Evolutionary conservation across 2,113 vertebrate species (phyloP).

Genomic region (Tragelaphus imberbis): DNA sequence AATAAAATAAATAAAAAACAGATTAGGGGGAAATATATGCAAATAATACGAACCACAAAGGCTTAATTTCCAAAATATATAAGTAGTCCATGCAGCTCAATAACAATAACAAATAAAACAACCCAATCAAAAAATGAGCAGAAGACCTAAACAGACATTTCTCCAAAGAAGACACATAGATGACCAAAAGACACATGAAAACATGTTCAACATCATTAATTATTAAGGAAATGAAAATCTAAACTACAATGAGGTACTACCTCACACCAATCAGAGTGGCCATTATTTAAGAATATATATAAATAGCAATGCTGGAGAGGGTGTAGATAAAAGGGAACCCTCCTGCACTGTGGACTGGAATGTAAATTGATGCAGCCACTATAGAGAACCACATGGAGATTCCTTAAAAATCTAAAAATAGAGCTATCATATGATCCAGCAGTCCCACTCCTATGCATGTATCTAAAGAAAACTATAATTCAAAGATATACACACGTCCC

Average conservation of each 20-base stretch:
- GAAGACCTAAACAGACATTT: neutral
- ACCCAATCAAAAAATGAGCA: neutral
- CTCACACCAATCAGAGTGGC: neutral
- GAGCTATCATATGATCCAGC: neutral
- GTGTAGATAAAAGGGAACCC: neutral
- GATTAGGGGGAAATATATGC: neutral
- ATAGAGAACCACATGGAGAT: neutral
- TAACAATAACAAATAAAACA: neutral
- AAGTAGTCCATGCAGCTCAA: neutral
- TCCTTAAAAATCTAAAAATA: neutral
- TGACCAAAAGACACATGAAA: neutral
- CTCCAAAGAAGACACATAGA: neutral
- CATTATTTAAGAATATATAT: neutral
- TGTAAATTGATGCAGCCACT: neutral
- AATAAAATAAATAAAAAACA: too few species aligned
- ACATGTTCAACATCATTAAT: neutral
- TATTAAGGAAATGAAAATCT: neutral
- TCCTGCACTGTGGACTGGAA: neutral
- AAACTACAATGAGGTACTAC: neutral
- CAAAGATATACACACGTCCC: accelerated
- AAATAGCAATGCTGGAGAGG: neutral
- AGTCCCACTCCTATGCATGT: neutral
- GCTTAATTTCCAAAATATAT: neutral
- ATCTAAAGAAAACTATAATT: neutral
- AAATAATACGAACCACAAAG: neutral